Evolutionary conservation across 2,797 vertebrate species (phyloP).

Genomic region (Syngnathus rostellatus): DNA sequence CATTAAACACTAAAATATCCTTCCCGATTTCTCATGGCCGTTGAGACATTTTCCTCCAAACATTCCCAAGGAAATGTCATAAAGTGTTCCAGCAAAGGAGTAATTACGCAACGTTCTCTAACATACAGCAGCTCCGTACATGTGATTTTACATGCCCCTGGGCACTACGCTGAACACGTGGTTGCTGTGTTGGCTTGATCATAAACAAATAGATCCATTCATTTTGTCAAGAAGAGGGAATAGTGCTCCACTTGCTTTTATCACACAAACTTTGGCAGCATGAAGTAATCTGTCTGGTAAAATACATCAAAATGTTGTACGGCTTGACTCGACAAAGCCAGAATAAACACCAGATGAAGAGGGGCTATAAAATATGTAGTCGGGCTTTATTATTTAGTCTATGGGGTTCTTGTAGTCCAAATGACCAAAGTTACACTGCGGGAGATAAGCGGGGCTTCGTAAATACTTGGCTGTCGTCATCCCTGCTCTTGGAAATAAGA

Average conservation of each 20-base stretch:
- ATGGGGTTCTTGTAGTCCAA: slow-evolving; percentile 6
- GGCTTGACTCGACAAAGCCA: slow-evolving; percentile 22
- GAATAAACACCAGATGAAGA: slow-evolving; percentile 41
- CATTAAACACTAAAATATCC: slow-evolving; percentile 10
- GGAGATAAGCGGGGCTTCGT: slow-evolving; percentile 7
- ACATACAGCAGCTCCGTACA: slow-evolving; percentile 25
- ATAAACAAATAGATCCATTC: slow-evolving; percentile 56
- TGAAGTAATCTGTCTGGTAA: slow-evolving; percentile 31
- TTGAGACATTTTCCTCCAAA: slow-evolving; percentile 21
- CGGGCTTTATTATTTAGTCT: slow-evolving; percentile 36
- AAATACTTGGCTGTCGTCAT: slow-evolving; percentile 5
- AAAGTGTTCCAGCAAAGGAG: slow-evolving; percentile 33
- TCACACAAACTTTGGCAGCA: slow-evolving; percentile 20
- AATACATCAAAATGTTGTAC: slow-evolving; percentile 23
- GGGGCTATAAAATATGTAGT: slow-evolving; percentile 33
- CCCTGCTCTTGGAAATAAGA: slow-evolving; percentile 3
- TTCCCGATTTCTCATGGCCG: slow-evolving; percentile 11
- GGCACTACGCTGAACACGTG: slow-evolving; percentile 31
- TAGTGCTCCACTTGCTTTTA: slow-evolving; percentile 41
- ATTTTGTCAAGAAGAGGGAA: slow-evolving; percentile 35
- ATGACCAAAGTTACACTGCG: slow-evolving; percentile 17
- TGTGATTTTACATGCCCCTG: slow-evolving; percentile 31
- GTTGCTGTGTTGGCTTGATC: slow-evolving; percentile 34
- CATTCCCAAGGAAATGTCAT: slow-evolving; percentile 39
- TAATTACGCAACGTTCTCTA: slow-evolving; percentile 35